phyloP scores from a whole-genome alignment of 2,888 invertebrate genomes.

The Dilophus febrilis region DNA sequence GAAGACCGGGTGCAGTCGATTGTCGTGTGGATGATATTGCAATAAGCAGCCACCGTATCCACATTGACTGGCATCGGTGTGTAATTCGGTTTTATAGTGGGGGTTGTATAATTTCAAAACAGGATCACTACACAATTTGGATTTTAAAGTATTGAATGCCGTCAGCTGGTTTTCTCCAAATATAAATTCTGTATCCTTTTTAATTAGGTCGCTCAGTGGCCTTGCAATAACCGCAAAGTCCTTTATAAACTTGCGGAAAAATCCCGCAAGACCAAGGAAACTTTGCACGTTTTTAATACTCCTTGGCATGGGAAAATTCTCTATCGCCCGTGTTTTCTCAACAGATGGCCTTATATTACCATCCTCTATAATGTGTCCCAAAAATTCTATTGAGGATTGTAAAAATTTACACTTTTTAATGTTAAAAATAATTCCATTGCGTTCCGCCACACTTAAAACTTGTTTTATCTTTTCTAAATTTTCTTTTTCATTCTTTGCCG shows the following conservation, averaged over 20 bases:
- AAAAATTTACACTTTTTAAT: neutral
- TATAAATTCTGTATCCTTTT: neutral
- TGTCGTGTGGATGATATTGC: neutral
- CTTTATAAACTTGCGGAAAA: neutral
- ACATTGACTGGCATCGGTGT: neutral
- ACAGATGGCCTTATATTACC: neutral
- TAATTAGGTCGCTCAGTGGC: neutral
- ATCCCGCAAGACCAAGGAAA: neutral
- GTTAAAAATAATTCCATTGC: neutral
- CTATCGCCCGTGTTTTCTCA: neutral
- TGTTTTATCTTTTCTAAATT: neutral
- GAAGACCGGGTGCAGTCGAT: neutral
- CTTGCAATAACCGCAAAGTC: neutral
- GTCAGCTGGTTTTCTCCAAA: neutral
- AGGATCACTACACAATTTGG: neutral
- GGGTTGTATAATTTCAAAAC: neutral
- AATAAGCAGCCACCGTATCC: neutral
- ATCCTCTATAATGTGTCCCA: neutral
- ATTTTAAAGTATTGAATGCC: neutral
- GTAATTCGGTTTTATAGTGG: neutral
- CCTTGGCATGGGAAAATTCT: neutral
- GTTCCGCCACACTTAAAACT: neutral
- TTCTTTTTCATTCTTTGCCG: neutral
- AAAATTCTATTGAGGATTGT: neutral
- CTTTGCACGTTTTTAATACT: neutral